These are phyloP conservation scores for Zootermopsis nevadensis DNA, from an alignment of 2,888 invertebrate species.

Conservation along the genomic window DNA sequence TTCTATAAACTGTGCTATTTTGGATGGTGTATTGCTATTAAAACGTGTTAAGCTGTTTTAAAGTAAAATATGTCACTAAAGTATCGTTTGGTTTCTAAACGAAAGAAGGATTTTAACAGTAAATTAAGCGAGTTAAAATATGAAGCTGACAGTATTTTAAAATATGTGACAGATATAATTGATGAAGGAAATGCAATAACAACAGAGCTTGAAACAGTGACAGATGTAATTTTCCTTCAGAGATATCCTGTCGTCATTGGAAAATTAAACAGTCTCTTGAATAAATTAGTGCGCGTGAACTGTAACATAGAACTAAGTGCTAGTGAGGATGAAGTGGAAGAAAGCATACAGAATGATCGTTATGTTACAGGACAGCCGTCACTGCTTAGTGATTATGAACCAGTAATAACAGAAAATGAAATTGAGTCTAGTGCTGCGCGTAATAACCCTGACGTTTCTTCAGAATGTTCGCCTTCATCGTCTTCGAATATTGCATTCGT, in stretches of 20 bases:
- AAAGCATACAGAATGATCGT: too few relatives aligned
- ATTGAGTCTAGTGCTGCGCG: too few relatives aligned
- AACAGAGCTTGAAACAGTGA: neutral
- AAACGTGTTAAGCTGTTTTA: too few relatives aligned
- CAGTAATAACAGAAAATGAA: too few relatives aligned
- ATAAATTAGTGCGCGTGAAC: neutral
- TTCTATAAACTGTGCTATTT: too few relatives aligned
- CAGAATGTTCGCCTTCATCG: too few relatives aligned
- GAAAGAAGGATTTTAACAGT: neutral
- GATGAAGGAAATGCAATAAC: neutral
- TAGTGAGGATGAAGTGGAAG: neutral
- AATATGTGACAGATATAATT: neutral
- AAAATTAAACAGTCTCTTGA: neutral
- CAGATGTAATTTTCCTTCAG: neutral
- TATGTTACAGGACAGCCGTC: too few relatives aligned
- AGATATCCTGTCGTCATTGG: neutral
- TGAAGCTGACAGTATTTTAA: neutral
- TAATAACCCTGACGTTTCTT: too few relatives aligned
- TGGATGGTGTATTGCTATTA: too few relatives aligned
- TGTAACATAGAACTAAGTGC: neutral
- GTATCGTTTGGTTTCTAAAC: neutral
- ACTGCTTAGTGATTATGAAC: too few relatives aligned
- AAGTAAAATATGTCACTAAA: neutral
- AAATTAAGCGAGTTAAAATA: neutral
- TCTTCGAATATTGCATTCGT: too few relatives aligned